Percentiles rank a stretch among this genome's conserved stretches.
phyloP scores from a whole-genome alignment of 2,797 vertebrate genomes.

The Xenops minutus region DNA sequence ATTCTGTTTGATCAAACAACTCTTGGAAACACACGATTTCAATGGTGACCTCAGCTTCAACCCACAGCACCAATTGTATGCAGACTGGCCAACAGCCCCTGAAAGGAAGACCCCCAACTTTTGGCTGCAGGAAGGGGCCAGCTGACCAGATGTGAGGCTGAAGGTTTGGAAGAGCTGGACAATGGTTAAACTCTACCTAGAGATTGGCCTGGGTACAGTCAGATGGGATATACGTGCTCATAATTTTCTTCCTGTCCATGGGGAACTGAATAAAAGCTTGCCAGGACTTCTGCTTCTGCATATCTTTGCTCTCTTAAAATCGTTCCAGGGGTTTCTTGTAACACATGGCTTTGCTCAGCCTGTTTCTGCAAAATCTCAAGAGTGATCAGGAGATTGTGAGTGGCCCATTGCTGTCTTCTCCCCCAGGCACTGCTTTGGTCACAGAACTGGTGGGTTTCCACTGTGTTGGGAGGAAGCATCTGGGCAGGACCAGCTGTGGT shows the following conservation, averaged over 20 bases:
- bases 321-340: constrained; percentile 12
- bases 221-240: background rate
- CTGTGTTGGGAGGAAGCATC: background rate
- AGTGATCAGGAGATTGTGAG: background rate
- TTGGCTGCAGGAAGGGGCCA: background rate
- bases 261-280: constrained; percentile 17
- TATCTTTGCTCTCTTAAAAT: constrained; percentile 26
- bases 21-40: background rate
- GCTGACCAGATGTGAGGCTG: constrained; percentile 22
- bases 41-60: constrained; percentile 70
- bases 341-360: constrained; percentile 59
- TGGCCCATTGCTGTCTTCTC: background rate
- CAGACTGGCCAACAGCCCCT: constrained; percentile 21
- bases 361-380: constrained; percentile 5
- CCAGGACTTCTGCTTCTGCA: constrained; percentile 47
- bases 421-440: background rate
- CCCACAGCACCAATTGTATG: constrained; percentile 45
- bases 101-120: constrained; percentile 6
- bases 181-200: background rate
- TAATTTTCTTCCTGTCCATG: background rate
- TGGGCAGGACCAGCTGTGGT: background rate
- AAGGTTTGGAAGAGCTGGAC: constrained; percentile 16
- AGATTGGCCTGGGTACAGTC: constrained; percentile 43
- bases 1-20: constrained; percentile 60
- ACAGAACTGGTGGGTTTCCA: background rate